These are phyloP conservation scores for Poecilia picta DNA, from an alignment of 2,797 vertebrate species.

Conservation along the genomic window DNA sequence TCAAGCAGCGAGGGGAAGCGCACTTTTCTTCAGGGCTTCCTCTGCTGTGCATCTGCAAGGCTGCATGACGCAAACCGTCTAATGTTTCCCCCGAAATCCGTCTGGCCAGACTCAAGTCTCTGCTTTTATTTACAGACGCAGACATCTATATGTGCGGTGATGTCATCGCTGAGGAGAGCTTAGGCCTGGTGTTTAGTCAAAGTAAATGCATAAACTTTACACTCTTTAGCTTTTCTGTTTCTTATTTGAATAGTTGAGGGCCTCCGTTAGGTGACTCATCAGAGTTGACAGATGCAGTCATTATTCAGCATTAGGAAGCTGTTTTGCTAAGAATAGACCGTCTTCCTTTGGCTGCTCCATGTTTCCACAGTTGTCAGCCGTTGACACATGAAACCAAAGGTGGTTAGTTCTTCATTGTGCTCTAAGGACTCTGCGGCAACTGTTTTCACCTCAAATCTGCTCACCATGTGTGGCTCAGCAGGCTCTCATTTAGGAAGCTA, in stretches of 20 bases:
- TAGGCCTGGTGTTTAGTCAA: not conserved
- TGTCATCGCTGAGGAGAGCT: slow-evolving; percentile 9
- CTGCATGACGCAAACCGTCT: slow-evolving; percentile 14
- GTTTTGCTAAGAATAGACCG: not conserved
- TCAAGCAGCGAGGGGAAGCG: slow-evolving; percentile 57
- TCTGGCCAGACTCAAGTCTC: slow-evolving; percentile 43
- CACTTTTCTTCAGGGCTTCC: slow-evolving; percentile 57
- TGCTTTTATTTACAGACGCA: slow-evolving; percentile 31
- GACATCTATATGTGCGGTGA: slow-evolving; percentile 12
- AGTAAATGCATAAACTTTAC: not conserved
- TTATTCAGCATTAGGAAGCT: not conserved
- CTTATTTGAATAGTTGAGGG: slow-evolving; percentile 1
- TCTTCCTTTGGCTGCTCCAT: slow-evolving; percentile 14
- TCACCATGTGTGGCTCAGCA: slow-evolving; percentile 68
- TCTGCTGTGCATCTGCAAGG: slow-evolving; percentile 37
- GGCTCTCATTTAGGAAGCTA: slow-evolving; percentile 54
- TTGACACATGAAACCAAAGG: slow-evolving; percentile 51
- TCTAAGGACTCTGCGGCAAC: slow-evolving; percentile 33
- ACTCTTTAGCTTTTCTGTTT: not conserved
- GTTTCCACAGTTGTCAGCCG: slow-evolving; percentile 36
- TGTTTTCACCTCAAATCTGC: slow-evolving; percentile 66
- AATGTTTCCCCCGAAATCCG: slow-evolving; percentile 41
- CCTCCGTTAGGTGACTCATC: not conserved
- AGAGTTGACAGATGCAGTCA: slow-evolving; percentile 5
- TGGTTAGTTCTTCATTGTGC: slow-evolving; percentile 33